phyloP scores from a whole-genome alignment of 2,113 vertebrate genomes.

The Hyaena hyaena region DNA sequence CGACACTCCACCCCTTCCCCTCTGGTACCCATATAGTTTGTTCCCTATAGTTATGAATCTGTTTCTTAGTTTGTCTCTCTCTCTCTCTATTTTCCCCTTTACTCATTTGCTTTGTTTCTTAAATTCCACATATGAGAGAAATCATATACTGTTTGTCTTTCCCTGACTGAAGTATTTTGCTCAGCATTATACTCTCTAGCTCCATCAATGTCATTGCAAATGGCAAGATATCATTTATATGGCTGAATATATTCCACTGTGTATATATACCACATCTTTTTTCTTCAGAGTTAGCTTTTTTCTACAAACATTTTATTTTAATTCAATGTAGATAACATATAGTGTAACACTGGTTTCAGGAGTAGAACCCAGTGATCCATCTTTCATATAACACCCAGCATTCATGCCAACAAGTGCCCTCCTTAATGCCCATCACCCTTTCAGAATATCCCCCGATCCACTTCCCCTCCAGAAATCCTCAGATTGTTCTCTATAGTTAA shows the following conservation, averaged over 20 bases:
- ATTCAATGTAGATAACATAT: not conserved
- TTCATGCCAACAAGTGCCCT: not conserved
- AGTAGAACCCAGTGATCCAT: not conserved
- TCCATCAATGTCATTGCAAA: not conserved
- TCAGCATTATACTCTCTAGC: not conserved
- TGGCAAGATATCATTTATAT: not conserved
- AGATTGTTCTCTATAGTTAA: not conserved
- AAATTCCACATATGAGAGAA: not conserved
- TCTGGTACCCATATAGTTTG: not conserved
- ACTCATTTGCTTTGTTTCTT: not conserved
- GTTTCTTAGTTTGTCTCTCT: not conserved
- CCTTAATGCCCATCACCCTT: not conserved
- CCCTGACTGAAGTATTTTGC: not conserved
- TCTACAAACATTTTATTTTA: not conserved
- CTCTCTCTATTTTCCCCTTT: not conserved
- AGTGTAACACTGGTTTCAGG: not conserved
- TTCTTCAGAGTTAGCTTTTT: too few species aligned
- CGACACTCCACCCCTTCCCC: not conserved
- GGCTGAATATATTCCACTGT: not conserved
- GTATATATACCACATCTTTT: not conserved
- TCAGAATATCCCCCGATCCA: accelerated
- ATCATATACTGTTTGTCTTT: not conserved
- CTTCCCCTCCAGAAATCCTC: not conserved
- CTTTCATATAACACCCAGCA: not conserved
- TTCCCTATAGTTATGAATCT: not conserved